Evolutionary conservation across 2,113 vertebrate genomes (phyloP), one percentile per base, ranked within the genome.

Genomic region (Typhlomys cinereus): DNA sequence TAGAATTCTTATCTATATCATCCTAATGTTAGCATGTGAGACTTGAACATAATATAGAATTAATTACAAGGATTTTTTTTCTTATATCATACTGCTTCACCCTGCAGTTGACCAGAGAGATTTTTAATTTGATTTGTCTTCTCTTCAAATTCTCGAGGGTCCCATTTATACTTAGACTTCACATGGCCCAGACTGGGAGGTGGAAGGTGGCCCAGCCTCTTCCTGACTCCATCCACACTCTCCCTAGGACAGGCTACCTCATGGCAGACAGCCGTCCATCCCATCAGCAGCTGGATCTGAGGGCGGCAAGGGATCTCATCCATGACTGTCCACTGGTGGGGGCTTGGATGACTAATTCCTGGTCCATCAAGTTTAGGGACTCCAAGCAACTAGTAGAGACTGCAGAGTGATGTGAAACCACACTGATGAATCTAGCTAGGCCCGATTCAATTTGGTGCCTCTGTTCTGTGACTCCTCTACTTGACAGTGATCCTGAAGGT

Each of bases 21-120:
- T 76, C 84, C 76, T 91, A 54, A 74, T 82, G 85, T 57, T 64
- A 89, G 62, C 69, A 59, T 79, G 46, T 85, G 39, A 34, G 34
- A 21, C 80, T 92, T 90, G 81, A 64, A 83, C n/a, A n/a, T n/a
- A n/a, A 87, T 62, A 87, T 57, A 75, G 29, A 50, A 74, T 85
- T 76, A 39, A 86, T 93, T 84, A 87, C 61, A 78, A 7, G 36
- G 4, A 59, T 76, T 50, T 81, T 29, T 78, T 93, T 88, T 62
- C 70, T 44, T 46, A 29, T 67, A 1, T 13, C 21, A 21, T 61
- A n/a, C 34, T 59, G 9, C 29, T 44, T 85, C 23, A 59, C 59
- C 29, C 41, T 14, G 57, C 29, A 71, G 3, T 57, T 61, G 44
- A 70, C 71, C 64, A 88, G 52, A 34, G 46, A 34, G 34, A 12